Conservation (phyloP, 2,797 vertebrate species). For the Ficedula albicollis region DNA sequence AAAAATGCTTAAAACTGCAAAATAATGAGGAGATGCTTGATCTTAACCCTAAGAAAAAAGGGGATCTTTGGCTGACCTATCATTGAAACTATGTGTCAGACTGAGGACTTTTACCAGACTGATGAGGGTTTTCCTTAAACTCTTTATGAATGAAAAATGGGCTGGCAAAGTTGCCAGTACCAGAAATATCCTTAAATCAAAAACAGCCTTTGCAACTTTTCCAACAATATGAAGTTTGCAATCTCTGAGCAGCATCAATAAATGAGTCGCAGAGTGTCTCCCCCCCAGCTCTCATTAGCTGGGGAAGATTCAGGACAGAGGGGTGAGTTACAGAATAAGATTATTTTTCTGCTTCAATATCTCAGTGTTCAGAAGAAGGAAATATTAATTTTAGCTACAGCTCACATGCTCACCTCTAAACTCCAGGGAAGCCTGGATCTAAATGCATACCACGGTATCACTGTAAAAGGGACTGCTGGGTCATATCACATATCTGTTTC, state of each 20-base stretch:
- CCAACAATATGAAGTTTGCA: not conserved
- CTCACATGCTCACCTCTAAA: not conserved
- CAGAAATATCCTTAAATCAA: not conserved
- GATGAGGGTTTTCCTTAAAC: not conserved
- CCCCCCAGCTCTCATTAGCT: not conserved
- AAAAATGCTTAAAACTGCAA: not conserved
- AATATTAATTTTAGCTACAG: not conserved
- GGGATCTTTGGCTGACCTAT: not conserved
- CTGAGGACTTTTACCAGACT: not conserved
- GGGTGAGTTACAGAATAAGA: not conserved
- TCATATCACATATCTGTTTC: not conserved
- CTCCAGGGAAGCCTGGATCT: not conserved
- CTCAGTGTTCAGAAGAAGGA: not conserved
- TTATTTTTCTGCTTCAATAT: not conserved
- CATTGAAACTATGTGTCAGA: not conserved
- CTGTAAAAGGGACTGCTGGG: not conserved
- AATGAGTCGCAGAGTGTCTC: not conserved
- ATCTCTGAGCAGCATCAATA: not conserved
- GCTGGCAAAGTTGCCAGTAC: not conserved
- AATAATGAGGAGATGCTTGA: not conserved
- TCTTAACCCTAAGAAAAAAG: not conserved
- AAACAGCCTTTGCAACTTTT: not conserved
- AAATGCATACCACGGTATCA: fast-evolving
- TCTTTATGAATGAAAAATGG: not conserved
- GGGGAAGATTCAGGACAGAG: not conserved